phyloP scores from a whole-genome alignment of 2,888 invertebrate species.

The Volucella bombylans region DNA sequence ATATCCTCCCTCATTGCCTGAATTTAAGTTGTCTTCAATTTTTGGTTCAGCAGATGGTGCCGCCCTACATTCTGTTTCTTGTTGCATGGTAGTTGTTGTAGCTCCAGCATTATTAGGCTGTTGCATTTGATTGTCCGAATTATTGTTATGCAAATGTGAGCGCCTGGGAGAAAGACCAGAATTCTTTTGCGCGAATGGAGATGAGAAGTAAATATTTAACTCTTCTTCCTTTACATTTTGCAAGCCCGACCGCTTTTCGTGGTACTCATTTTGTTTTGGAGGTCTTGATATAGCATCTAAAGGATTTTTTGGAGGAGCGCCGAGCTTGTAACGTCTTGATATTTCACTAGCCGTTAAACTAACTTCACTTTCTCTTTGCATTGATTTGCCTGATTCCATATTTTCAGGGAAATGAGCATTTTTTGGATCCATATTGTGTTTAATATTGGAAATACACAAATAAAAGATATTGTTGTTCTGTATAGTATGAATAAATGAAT shows the following conservation, averaged over 20 bases:
- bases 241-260: constrained; percentile 78
- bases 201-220: background rate
- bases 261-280: constrained; percentile 75
- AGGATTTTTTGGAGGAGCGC: constrained; percentile 77
- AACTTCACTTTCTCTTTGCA: constrained; percentile 78
- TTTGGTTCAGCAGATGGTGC: constrained; percentile 54
- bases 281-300: constrained; percentile 79
- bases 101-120: constrained; percentile 73
- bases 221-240: constrained; percentile 53
- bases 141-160: background rate
- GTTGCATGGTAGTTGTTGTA: constrained; percentile 71
- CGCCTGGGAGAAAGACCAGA: constrained; percentile 1
- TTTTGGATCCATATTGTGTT: too few species aligned
- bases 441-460: too few species aligned
- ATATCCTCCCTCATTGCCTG: constrained; percentile 77
- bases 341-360: constrained; percentile 80
- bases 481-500: too few species aligned
- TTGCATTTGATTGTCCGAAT: constrained; percentile 36
- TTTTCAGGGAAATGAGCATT: too few species aligned
- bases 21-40: constrained; percentile 1
- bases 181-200: constrained; percentile 18
- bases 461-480: too few species aligned
- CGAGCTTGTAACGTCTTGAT: constrained; percentile 42
- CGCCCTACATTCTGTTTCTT: constrained; percentile 23
- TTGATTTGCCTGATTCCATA: constrained; percentile 24